Evolutionary conservation across 2,113 vertebrate species (phyloP).

Genomic region (Heterotis niloticus): DNA sequence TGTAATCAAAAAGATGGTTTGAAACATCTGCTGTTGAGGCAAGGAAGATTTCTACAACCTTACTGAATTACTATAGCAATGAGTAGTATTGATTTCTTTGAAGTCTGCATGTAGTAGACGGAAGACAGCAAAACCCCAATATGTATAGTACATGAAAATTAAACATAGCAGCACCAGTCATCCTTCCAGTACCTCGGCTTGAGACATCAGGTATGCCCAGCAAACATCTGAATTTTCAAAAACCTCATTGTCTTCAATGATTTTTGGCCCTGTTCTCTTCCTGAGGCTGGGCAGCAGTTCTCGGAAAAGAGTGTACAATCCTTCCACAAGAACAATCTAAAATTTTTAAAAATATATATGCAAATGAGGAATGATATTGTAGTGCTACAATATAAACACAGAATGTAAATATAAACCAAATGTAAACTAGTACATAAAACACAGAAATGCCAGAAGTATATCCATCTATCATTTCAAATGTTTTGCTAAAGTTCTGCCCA

Average conservation of each 20-base stretch:
- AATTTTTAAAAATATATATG: too few species aligned
- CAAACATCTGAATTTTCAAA: conserved; percentile 54
- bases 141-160: neutral
- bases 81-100: too few species aligned
- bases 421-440: too few species aligned
- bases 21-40: too few species aligned
- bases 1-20: too few species aligned
- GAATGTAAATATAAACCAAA: neutral
- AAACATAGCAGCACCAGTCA: neutral
- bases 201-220: conserved; percentile 49
- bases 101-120: too few species aligned
- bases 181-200: conserved; percentile 30
- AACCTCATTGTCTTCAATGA: conserved; percentile 49
- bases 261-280: neutral
- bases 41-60: too few species aligned
- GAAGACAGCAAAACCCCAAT: too few species aligned
- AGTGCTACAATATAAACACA: neutral
- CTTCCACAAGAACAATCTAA: conserved; percentile 54
- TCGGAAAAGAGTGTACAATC: conserved; percentile 55
- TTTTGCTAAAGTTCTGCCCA: neutral
- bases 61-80: too few species aligned
- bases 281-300: conserved; percentile 45
- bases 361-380: neutral
- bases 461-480: too few species aligned
- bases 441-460: neutral